Base-by-base conservation (phyloP, 2,888 invertebrate species). In the Pheosia tremula region DNA sequence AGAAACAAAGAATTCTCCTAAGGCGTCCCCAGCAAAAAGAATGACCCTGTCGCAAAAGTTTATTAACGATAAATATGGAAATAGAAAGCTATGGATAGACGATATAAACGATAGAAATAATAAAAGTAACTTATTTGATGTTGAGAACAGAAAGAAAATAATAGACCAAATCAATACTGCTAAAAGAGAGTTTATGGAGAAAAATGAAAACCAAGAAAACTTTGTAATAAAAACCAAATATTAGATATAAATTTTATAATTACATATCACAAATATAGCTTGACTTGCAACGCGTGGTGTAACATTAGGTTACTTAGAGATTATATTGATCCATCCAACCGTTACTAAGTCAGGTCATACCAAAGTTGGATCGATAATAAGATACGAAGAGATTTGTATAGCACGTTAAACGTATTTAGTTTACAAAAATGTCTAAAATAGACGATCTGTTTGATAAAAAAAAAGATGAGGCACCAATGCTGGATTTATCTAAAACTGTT, bases 391-490 rank as follows among this genome's bases (percentile, higher is more conserved):
- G 58, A 62, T 68, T 69, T 69, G 66, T 63, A 39, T 56, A 58
- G 60, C 62, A 68, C 69, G 47, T 47, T 47, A 4, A 47, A 47
- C 47, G n/a, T 66, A 63, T 24, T 56, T 56, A 36, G 3, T 63
- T 62, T 64, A 58, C 50, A 64, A 77, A 63, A 92, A 95, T 95
- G 90, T 95, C 96, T 73, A 96, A 96, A 75, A 88, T 98, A 82
- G 98, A 98, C 78, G 98, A 98, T 86, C 94, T 98, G 64, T 94
- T 98, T 76, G 95, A 95, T 67, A 97, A 97, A 93, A 98, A 97
- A 89, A 98, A 97, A 88, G 97, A 98, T 85, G 95, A 96, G 60
- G 96, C 96, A 56, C 96, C 97, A 57, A 96, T 98, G 77, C 94
- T 98, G 57, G 98, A 98, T 87, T 94, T 98, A 70, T 97, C 97